Evolutionary conservation across 2,888 invertebrate genomes (phyloP), one percentile per base, ranked within the genome.

Genomic region (Cheilosia urbana): DNA sequence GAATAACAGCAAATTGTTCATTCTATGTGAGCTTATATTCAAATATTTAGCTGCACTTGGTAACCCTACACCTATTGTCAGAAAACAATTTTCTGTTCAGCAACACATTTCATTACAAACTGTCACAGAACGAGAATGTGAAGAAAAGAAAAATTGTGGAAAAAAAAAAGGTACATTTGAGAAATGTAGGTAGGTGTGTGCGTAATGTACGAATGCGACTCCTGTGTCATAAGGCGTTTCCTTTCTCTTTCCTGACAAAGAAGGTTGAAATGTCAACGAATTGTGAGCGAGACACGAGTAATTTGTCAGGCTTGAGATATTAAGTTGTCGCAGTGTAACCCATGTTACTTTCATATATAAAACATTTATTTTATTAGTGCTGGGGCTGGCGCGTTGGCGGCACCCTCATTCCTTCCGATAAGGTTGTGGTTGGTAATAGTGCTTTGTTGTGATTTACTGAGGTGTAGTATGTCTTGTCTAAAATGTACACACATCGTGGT

Each of bases 261-360:
- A 69, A 75, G 80, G 71, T 76, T 80, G 42, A 55, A 53, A 80
- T 66, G 80, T 76, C 80, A 62, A 85, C 65, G 55, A 79, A 69
- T 75, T 53, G 71, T 57, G 53, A 65, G 58, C 65, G 51, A 66
- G 75, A 84, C 62, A 66, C 84, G 68, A 80, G 80, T 76, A 76
- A 76, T 85, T 80, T 85, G 75, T 85, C 80, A 85, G 66, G 71
- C 84, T 71, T 80, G 84, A 85, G 76, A 76, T 80, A 85, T 85
- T 85, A 85, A 85, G 75, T 71, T 80, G 84, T 85, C 83, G 27
- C 42, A 30, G 58, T 40, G 79, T 58, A 51, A 82, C 76, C 76
- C 68, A 69, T 53, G 49, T 63, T 34, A 69, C 75, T 69, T 69
- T 66, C 34, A 30, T 45, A 55, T 21, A 73, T 34, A 42, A 15